Evolutionary conservation across 2,797 vertebrate species (phyloP), one percentile per base, ranked within the genome.

Genomic region (Bucorvus abyssinicus): DNA sequence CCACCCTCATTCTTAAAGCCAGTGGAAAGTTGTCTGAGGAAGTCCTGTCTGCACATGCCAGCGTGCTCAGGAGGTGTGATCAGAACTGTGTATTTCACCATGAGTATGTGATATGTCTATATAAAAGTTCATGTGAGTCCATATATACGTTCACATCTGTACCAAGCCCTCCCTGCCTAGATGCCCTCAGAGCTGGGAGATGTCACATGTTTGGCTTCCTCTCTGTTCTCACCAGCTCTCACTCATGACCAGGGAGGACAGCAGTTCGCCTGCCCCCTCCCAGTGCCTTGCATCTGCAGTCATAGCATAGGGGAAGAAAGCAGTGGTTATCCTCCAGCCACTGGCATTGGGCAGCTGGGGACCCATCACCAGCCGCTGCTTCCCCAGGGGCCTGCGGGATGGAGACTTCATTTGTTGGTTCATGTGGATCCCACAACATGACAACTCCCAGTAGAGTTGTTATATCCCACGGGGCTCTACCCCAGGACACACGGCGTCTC

Each of bases 381-480:
- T 7, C 12, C 47, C 49, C 8, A 3, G 16, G 20, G 14, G 3
- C 34, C 52, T 47, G 40, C 0, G 0, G 47, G 38, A 18, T 29
- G 16, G 49, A 14, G 14, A 44, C 9, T 38, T 68, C 3, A 10
- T 32, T 26, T 4, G 12, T 29, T 22, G 23, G 34, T n/a, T 79
- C 5, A 10, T 23, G 12, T 27, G 29, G 26, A 55, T 56, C 50
- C 68, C 10, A 6, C 16, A 56, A 23, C 0, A 0, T 17, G 67
- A 85, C 45, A 71, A 27, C 18, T 83, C 69, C 55, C 19, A 7
- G 40, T 6, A 50, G 21, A 19, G 17, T 70, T 45, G 16, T 34
- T 36, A 10, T 2, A 23, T 64, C 30, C 44, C 57, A 55, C 0
- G 0, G 65, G 20, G 4, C 49, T 84, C 29, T 71, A 9, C 27